Evolutionary conservation across 2,888 invertebrate genomes (phyloP).

Genomic region (Labia minor): DNA sequence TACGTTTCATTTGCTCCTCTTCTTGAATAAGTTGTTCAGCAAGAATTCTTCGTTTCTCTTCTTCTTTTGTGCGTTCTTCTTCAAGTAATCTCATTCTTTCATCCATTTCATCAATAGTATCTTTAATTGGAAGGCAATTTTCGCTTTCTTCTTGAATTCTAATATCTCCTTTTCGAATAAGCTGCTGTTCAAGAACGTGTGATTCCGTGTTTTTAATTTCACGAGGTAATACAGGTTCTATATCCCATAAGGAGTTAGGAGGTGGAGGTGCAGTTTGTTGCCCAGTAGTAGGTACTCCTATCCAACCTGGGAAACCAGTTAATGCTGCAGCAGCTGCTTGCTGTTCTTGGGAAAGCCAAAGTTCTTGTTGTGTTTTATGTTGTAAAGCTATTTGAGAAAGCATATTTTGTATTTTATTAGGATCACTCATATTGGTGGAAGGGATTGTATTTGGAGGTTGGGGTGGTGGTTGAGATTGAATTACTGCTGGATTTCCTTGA

Average conservation of each 20-base stretch:
- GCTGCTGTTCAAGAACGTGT: constrained; percentile 25
- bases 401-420: constrained; percentile 13
- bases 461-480: constrained; percentile 33
- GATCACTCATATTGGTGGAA: constrained; percentile 21
- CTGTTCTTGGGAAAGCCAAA: constrained; percentile 4
- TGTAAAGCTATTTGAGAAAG: not conserved
- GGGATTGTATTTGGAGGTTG: constrained; percentile 27
- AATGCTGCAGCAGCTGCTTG: constrained; percentile 17
- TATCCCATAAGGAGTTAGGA: constrained; percentile 33
- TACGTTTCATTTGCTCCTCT: constrained; percentile 33
- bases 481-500: constrained; percentile 27
- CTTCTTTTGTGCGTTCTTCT: constrained; percentile 29
- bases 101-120: constrained; percentile 25
- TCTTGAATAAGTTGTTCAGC: constrained; percentile 31
- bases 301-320: not conserved
- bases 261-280: constrained; percentile 36
- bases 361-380: not conserved
- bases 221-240: not conserved
- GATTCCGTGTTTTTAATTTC: constrained; percentile 18
- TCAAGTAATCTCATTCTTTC: constrained; percentile 29
- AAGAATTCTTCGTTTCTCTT: constrained; percentile 23
- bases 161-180: constrained; percentile 22
- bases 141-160: constrained; percentile 23
- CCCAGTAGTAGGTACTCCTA: constrained; percentile 31
- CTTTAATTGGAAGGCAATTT: constrained; percentile 23